These are phyloP conservation scores for Laothoe populi DNA, from an alignment of 2,888 invertebrate species.

Conservation along the genomic window DNA sequence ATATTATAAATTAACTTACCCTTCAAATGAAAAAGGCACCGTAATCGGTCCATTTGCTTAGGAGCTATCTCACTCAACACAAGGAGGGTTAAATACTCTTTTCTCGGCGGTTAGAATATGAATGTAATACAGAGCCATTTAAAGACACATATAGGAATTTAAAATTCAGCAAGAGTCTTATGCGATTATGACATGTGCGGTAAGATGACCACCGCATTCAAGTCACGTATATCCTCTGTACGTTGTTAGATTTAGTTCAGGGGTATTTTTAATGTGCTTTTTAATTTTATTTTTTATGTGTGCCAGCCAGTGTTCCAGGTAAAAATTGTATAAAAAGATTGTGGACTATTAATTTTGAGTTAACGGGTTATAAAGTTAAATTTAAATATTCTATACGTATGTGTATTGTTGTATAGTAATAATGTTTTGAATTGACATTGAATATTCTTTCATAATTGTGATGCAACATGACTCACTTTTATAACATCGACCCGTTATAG, in stretches of 20 bases:
- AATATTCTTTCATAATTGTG: no score
- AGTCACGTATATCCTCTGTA: slow-evolving; percentile 65
- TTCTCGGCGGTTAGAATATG: no score
- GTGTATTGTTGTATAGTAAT: background rate
- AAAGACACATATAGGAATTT: slow-evolving; percentile 45
- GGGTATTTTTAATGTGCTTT: background rate
- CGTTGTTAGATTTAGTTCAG: slow-evolving; percentile 52
- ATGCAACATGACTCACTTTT: background rate
- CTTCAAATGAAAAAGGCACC: no score
- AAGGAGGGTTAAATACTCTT: no score
- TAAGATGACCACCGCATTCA: slow-evolving; percentile 58
- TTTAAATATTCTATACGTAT: background rate
- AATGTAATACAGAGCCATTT: no score
- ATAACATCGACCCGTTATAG: no score
- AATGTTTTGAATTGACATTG: no score
- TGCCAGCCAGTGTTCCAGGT: background rate
- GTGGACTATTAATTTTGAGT: no score
- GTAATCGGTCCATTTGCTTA: no score
- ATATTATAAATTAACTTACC: no score
- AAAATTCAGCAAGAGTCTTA: slow-evolving; percentile 66
- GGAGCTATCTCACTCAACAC: no score
- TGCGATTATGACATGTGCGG: slow-evolving; percentile 69
- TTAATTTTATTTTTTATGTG: background rate
- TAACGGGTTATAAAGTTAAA: no score
- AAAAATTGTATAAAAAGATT: background rate